Evolutionary conservation across 2,113 vertebrate species (phyloP), one percentile per base, ranked within the genome.

Genomic region (Polyodon spathula): DNA sequence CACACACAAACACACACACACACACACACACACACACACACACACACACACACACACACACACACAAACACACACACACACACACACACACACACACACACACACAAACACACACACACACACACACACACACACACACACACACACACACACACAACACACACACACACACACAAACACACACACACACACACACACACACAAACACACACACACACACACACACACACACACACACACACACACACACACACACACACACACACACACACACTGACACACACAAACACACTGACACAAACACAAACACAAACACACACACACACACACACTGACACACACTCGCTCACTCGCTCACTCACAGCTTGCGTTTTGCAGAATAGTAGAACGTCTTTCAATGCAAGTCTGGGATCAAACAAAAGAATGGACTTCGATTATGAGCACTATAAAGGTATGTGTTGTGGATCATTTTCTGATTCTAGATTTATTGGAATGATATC

Each of bases 391-490:
- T 40, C 38, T 50, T 37, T 16, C 54, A n/a, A n/a, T n/a, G n/a
- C n/a, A n/a, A n/a, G n/a, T n/a, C n/a, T n/a, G n/a, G n/a, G n/a
- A n/a, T n/a, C n/a, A n/a, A n/a, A n/a, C n/a, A n/a, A n/a, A n/a
- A 66, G 41, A 53, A 76, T 76, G 74, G 74, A 76, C 40, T 68
- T 73, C 59, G 69, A 73, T 59, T 68, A 73, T 59, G 58, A 68
- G 48, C 54, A 38, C 37, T 48, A 68, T n/a, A 73, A 71, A 73
- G 74, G 74, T 76, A 42, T 56, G 71, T 9, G 11, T 17, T 40
- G n/a, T 52, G 15, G 1, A 14, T 10, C 15, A 14, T 6, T 52
- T 10, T 14, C 15, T 15, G 15, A 6, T 44, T 44, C 43, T 44
- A 8, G 43, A n/a, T n/a, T n/a, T n/a, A n/a, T n/a, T n/a, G n/a